phyloP scores from a whole-genome alignment of 2,113 vertebrate species.

The Pyxicephalus adspersus region DNA sequence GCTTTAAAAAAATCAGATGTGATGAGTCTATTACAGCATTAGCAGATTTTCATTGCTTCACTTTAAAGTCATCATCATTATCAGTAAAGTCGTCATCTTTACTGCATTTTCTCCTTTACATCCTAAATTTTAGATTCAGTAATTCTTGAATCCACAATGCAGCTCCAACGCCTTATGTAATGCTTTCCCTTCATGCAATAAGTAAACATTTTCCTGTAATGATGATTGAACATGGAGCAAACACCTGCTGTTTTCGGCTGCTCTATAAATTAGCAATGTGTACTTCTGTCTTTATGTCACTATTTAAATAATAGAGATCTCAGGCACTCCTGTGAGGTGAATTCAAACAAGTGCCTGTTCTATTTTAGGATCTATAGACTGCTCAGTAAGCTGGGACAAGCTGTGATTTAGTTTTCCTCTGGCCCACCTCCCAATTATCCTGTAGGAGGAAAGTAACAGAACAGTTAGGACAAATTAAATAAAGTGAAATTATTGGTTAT shows the following conservation, averaged over 20 bases:
- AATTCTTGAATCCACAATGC: background rate
- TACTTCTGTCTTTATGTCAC: slow-evolving; percentile 30
- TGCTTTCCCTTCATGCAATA: slow-evolving; percentile 11
- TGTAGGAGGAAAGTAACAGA: slow-evolving; percentile 54
- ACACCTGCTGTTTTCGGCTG: slow-evolving; percentile 34
- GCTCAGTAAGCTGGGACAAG: fast-evolving
- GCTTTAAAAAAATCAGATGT: background rate
- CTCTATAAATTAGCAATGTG: slow-evolving; percentile 18
- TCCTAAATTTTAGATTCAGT: no score
- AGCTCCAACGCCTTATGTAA: background rate
- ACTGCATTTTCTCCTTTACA: no score
- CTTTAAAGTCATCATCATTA: no score
- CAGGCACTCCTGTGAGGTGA: slow-evolving; percentile 37
- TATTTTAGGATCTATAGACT: background rate
- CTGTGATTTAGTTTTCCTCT: slow-evolving; percentile 29
- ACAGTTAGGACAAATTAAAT: slow-evolving; percentile 57
- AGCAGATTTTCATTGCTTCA: no score
- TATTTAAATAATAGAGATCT: slow-evolving; percentile 23
- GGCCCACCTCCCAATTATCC: slow-evolving; percentile 38
- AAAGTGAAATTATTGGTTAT: slow-evolving; percentile 46
- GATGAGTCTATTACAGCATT: no score
- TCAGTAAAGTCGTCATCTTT: no score
- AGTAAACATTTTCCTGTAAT: background rate
- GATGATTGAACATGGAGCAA: slow-evolving; percentile 33
- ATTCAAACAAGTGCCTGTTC: slow-evolving; percentile 16